Conservation (phyloP, 37 sponge, comb jelly and placozoan genomes). For the Beroe forskalii region DNA sequence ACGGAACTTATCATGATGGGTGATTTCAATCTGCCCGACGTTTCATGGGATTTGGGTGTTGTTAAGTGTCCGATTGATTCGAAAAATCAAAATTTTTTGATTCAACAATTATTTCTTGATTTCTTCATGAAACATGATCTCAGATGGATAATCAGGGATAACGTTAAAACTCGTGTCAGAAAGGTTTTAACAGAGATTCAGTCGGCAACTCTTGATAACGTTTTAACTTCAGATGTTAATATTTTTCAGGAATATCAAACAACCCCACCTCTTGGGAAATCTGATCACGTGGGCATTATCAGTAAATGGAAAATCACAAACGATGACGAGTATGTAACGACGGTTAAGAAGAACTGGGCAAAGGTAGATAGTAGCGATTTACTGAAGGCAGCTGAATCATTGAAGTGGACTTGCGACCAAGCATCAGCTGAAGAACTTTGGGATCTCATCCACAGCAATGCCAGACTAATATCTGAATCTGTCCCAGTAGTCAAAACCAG, state of each 20-base stretch:
- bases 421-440: not conserved
- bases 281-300: too few species aligned
- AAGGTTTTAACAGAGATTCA: not conserved
- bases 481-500: not conserved
- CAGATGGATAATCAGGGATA: conserved; percentile 26
- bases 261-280: conserved; percentile 21
- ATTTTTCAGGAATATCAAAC: not conserved
- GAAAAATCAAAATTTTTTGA: conserved; percentile 11
- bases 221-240: not conserved
- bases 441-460: not conserved
- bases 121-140: conserved; percentile 9
- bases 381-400: not conserved
- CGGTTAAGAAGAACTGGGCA: not conserved
- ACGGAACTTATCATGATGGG: not conserved
- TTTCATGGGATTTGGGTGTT: not conserved
- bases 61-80: conserved; percentile 5
- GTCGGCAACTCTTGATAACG: too few species aligned
- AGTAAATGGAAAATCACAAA: not conserved
- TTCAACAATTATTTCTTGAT: conserved; percentile 13
- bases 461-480: not conserved
- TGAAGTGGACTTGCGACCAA: not conserved
- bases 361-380: not conserved
- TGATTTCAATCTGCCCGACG: conserved; percentile 12
- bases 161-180: too few species aligned
- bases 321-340: not conserved